phyloP scores from a whole-genome alignment of 1,140 invertebrate genomes.

The Araneus ventricosus region DNA sequence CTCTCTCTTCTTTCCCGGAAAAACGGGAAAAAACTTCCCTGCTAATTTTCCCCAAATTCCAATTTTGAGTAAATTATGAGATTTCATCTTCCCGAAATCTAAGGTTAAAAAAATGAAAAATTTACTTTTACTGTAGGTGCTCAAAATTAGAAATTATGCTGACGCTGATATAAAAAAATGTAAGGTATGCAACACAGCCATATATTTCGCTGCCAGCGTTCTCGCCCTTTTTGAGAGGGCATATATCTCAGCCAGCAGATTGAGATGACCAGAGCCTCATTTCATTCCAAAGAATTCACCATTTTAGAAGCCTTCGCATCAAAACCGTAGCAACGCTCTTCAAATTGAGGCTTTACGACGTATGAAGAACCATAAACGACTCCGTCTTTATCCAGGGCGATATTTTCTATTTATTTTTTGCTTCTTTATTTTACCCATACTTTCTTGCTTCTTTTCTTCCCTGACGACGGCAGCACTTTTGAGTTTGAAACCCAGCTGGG shows the following conservation, averaged over 20 bases:
- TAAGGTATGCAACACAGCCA: too few species aligned
- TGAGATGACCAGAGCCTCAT: conserved; percentile 2
- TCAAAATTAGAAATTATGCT: too few species aligned
- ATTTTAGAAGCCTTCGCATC: conserved; percentile 18
- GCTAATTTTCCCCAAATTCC: too few species aligned
- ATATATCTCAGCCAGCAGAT: neutral
- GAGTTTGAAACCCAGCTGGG: conserved; percentile 21
- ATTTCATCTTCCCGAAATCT: too few species aligned
- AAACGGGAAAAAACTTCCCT: too few species aligned
- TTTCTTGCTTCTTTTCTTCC: neutral
- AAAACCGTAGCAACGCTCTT: conserved; percentile 30
- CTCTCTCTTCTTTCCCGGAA: too few species aligned
- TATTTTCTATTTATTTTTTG: neutral
- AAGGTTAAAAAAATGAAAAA: too few species aligned
- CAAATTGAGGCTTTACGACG: conserved; percentile 65
- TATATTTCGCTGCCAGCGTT: too few species aligned
- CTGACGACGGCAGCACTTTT: conserved; percentile 17
- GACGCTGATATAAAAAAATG: too few species aligned
- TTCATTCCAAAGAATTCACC: neutral
- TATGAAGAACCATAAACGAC: conserved; percentile 49
- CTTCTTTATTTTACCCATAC: neutral
- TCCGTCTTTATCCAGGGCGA: conserved; percentile 43
- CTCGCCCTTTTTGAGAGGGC: neutral
- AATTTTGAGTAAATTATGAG: too few species aligned
- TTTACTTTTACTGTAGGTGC: too few species aligned